Evolutionary conservation across 2,888 invertebrate species (phyloP), one percentile per base, ranked within the genome.

Genomic region (Watsonalla binaria): DNA sequence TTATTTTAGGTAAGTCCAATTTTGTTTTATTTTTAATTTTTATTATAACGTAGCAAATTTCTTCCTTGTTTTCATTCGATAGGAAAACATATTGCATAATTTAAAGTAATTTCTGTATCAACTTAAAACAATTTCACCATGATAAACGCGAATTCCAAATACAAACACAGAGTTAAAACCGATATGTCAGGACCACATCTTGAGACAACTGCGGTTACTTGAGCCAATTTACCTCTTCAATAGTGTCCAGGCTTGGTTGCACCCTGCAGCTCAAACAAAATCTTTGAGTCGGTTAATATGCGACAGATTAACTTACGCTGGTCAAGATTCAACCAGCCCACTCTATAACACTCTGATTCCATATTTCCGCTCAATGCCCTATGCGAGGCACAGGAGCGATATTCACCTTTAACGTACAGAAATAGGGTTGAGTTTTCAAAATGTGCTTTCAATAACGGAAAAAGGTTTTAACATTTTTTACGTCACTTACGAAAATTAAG

Each of bases 291-390:
- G 60, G 64, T 62, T 65, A 59, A 71, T 66, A 66, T 65, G 59
- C 63, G 59, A 65, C 54, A 67, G 84, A 39, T 74, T 89, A 72
- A 65, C 56, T 70, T 78, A 80, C 52, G 59, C 59, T 84, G 82
- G 89, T 56, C 61, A 60, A 58, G 51, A 73, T 73, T 78, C 75
- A 76, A 70, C 72, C 80, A 70, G 71, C 81, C 82, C 78, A 84
- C 83, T 78, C 80, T 79, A 73, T 76, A 66, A 72, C 81, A 70
- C 82, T 80, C 78, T 86, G 87, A 88, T 88, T 83, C 83, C 78
- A 75, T 74, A 80, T 84, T 88, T 90, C 90, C 90, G 89, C 77
- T 81, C 71, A 72, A 79, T 84, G 80, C 84, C 85, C 86, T 83
- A 79, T 67, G 74, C 68, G 61, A 74, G 64, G 60, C 59, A 56